Base-by-base conservation (phyloP, 2,888 invertebrate species). In the Aplocera efformata region DNA sequence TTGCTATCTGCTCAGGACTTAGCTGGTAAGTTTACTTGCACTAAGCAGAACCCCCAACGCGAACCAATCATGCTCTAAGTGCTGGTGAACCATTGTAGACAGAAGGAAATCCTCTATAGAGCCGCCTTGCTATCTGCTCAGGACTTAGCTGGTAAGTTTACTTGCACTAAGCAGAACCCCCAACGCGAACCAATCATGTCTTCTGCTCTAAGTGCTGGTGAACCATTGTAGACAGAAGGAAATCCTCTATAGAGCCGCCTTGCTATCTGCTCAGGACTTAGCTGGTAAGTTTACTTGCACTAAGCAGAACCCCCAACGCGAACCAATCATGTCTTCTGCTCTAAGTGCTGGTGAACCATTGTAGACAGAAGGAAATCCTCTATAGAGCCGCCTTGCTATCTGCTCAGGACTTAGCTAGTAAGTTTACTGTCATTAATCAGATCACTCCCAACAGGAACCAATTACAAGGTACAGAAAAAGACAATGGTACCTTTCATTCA, bases 291-390 rank as follows among this genome's bases (percentile, higher is more conserved):
- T 26, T 9, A n/a, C n/a, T n/a, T n/a, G n/a, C n/a, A n/a, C n/a
- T n/a, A n/a, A n/a, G 80, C 72, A 5, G 91, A 92, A 54, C 92
- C 43, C 94, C 94, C 1, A 86, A 98, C 50, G 96, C 98, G 39
- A 96, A 95, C 83, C 97, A 98, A 81, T 96, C 98, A 53, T 91
- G 98, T 44, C 86, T 98, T 11, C 86, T 99, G 31, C 88, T 98
- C 17, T 88, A 99, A 42, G 94, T 98, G 27, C 79, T 99, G 46
- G 93, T 96, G 7, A 98, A 98, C 85, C 98, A 98, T 74, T 97
- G 96, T 72, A 94, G 95, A 26, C 90, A 91, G 9, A 79, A 80
- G 0, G 89, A 90, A 7, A 99, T 99, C 77, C 92, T 97, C 23
- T 99, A 97, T 73, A 90, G 98, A 49, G 91, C 93, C 42, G 96